Conservation (phyloP, 1,140 invertebrate genomes). For the Bombus superbus region DNA sequence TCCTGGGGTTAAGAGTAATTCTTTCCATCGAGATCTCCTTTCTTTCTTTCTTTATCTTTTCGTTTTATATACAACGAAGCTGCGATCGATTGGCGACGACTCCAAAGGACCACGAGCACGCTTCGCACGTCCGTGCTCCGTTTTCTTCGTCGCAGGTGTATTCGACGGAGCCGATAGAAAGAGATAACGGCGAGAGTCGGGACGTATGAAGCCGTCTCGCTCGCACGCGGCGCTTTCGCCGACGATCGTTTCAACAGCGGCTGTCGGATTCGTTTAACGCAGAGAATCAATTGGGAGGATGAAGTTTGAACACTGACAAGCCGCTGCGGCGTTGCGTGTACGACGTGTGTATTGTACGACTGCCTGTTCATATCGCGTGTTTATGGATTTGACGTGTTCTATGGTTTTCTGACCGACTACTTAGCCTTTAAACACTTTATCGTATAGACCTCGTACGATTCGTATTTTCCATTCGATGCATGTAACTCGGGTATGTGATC, state of each 20-base stretch:
- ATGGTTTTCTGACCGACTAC: too few relatives aligned
- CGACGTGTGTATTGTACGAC: too few relatives aligned
- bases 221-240: background rate
- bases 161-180: background rate
- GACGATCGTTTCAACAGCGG: background rate
- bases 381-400: background rate
- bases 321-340: too few relatives aligned
- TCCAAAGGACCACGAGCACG: too few relatives aligned
- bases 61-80: background rate
- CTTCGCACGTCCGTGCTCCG: background rate
- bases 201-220: background rate
- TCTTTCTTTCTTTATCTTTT: too few relatives aligned
- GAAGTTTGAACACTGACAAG: background rate
- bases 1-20: too few relatives aligned
- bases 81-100: too few relatives aligned
- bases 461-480: background rate
- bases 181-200: background rate
- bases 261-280: background rate
- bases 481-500: too few relatives aligned
- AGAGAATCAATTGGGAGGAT: background rate
- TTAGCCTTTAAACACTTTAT: too few relatives aligned
- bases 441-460: background rate
- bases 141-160: constrained; percentile 9
- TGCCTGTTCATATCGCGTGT: too few relatives aligned
- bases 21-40: too few relatives aligned